These are phyloP conservation scores for Pomphorhynchus laevis DNA, from an alignment of 1,140 invertebrate species.

Conservation along the genomic window DNA sequence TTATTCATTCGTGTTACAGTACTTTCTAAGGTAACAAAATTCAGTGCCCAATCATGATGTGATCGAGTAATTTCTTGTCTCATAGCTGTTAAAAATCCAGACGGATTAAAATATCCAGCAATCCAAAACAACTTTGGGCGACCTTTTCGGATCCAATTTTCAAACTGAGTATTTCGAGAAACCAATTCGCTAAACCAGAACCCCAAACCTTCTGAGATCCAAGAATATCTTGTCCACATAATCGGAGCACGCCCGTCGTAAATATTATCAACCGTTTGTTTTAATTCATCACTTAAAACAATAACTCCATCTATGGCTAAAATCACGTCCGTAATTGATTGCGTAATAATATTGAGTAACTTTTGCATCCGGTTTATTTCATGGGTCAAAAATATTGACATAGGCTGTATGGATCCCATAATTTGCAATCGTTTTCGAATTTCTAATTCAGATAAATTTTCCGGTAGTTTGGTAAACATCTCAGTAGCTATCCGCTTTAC, in stretches of 20 bases:
- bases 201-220: background rate
- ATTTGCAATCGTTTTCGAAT: slow-evolving; percentile 25
- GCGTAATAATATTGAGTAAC: slow-evolving; percentile 38
- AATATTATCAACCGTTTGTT: slow-evolving; percentile 61
- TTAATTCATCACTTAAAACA: slow-evolving; percentile 56
- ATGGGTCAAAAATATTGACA: slow-evolving; percentile 32
- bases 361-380: slow-evolving; percentile 66
- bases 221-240: slow-evolving; percentile 27
- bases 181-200: slow-evolving; percentile 10
- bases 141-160: slow-evolving; percentile 13
- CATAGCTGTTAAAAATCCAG: slow-evolving; percentile 21
- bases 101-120: background rate
- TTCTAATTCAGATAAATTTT: slow-evolving; percentile 50
- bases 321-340: slow-evolving; percentile 50
- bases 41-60: slow-evolving; percentile 23
- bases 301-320: slow-evolving; percentile 81
- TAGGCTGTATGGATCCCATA: slow-evolving; percentile 30
- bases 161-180: background rate
- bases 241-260: slow-evolving; percentile 66
- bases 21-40: slow-evolving; percentile 18
- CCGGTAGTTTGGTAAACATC: slow-evolving; percentile 57
- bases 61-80: slow-evolving; percentile 20
- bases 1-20: slow-evolving; percentile 17
- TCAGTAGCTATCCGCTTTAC: slow-evolving; percentile 57
- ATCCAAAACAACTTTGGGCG: background rate